Evolutionary conservation across 2,888 invertebrate genomes (phyloP), one percentile per base, ranked within the genome.

Genomic region (Sialis lutaria): DNA sequence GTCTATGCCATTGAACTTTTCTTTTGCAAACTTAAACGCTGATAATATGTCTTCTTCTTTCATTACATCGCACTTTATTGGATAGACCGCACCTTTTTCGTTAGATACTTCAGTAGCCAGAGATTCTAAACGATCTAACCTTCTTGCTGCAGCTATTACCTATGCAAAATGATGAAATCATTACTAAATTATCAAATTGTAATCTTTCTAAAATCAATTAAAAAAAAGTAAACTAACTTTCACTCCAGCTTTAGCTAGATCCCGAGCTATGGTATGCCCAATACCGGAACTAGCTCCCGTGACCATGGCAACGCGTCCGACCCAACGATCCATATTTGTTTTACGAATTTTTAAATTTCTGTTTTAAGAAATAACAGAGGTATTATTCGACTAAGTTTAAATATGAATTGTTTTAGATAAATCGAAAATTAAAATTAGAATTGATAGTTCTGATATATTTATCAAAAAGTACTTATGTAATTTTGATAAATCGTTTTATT

Each of bases 221-320:
- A 37, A 37, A 37, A 12, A 12, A 39, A 39, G 13, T 39, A 39
- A 39, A 39, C 39, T 42, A 6, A 49, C 49, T 12, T 42, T 46
- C 61, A 73, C 58, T 8, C 72, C 73, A 7, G 61, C 58, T 53
- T 64, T 61, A 13, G 67, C 67, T 46, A 69, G 52, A 12, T 56
- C 54, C 22, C 22, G 31, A 12, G 42, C 43, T 13, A 49, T 49
- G 9, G 49, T 37, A 30, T 41, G 43, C 8, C 49, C 49, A 42
- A 49, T 49, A 10, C 49, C 49, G 30, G 49, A 33, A 7, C 42
- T 42, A 9, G 49, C 46, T 30, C 69, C 69, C 1, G 69, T 68
- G 33, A 69, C 61, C 37, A 58, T 42, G 3, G 58, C 59, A 33
- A 58, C 53, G 40, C 54, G 53, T 6, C 57, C 57, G 1, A 48